Conservation (phyloP, 2,113 vertebrate genomes). For the Tylochromis polylepis region DNA sequence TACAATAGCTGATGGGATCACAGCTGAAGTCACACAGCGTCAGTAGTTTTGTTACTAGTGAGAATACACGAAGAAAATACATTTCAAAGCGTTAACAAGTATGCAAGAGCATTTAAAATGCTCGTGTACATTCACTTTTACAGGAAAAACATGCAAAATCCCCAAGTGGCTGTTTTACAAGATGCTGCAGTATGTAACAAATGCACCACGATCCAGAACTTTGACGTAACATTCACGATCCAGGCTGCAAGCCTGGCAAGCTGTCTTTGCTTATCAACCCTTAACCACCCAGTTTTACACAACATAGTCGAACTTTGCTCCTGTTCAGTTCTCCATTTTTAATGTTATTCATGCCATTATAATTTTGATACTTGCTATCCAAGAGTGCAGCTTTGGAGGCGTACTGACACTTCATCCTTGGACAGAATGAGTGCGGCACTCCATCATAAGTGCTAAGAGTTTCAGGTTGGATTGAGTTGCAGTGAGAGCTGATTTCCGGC, state of each 20-base stretch:
- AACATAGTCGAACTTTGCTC: neutral
- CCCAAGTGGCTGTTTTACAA: neutral
- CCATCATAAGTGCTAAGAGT: neutral
- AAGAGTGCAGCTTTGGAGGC: neutral
- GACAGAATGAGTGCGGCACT: neutral
- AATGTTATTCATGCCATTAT: neutral
- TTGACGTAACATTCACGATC: slow-evolving; percentile 5
- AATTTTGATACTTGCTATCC: neutral
- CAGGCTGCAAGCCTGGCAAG: neutral
- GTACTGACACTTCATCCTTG: neutral
- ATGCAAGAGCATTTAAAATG: neutral
- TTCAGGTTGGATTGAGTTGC: neutral
- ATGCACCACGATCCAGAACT: neutral
- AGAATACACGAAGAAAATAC: neutral
- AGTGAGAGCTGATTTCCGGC: neutral
- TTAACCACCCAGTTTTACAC: neutral
- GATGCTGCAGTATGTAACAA: neutral
- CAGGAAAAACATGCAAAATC: neutral
- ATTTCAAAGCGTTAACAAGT: neutral
- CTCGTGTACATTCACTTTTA: neutral
- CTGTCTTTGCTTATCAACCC: neutral
- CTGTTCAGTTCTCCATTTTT: neutral
- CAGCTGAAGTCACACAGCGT: slow-evolving; percentile 11
- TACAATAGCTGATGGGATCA: neutral
- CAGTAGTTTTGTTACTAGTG: slow-evolving; percentile 54